A percentile compares a stretch with the other conserved stretches of the same genome.
These are phyloP conservation scores for Hydrochoerus hydrochaeris DNA, from an alignment of 2,113 vertebrate species.

Conservation along the genomic window DNA sequence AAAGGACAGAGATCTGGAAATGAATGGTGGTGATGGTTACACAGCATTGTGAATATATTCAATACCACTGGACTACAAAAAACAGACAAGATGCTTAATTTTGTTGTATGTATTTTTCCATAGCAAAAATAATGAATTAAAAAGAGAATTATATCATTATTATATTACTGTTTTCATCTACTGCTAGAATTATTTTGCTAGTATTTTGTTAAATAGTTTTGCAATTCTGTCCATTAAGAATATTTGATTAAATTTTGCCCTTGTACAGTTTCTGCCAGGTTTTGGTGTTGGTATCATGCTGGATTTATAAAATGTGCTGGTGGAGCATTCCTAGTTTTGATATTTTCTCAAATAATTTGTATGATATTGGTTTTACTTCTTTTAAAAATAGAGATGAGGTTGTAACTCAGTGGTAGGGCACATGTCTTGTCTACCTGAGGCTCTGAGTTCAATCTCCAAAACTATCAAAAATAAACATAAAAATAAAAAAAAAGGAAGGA, in stretches of 20 bases:
- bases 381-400: neutral
- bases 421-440: neutral
- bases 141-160: neutral
- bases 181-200: neutral
- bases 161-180: neutral
- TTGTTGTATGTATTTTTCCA: neutral
- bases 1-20: neutral
- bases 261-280: neutral
- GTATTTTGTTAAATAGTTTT: slow-evolving; percentile 23
- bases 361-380: slow-evolving; percentile 21
- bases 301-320: neutral
- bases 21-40: neutral
- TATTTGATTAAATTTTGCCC: neutral
- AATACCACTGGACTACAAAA: neutral
- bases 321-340: neutral
- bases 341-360: slow-evolving; percentile 20
- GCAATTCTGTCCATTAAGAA: neutral
- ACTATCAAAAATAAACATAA: neutral
- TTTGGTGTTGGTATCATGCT: neutral
- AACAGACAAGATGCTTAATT: neutral
- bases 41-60: neutral
- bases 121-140: neutral
- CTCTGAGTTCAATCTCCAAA: neutral
- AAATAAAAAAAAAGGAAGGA: no score
- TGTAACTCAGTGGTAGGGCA: neutral